Percentiles rank a stretch among this genome's conserved stretches.
These are phyloP conservation scores for Psilanteris sp. DNA, from an alignment of 1,140 invertebrate species.

Conservation along the genomic window DNA sequence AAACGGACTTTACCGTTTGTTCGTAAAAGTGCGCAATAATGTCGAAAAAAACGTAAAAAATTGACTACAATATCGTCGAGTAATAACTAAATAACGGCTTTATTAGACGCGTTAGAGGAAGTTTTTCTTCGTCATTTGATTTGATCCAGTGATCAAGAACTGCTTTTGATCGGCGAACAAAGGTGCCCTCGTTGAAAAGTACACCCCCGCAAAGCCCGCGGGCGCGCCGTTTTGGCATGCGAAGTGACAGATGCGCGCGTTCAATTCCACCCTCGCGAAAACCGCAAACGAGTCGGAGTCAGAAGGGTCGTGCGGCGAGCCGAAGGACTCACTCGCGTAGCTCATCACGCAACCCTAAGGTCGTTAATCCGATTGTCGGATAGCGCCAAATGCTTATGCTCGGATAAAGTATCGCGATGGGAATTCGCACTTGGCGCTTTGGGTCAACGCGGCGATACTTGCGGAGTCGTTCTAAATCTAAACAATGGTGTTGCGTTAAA, in stretches of 20 bases:
- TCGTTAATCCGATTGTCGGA: constrained; percentile 47
- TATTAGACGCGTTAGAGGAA: constrained; percentile 19
- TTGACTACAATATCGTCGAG: too few species aligned
- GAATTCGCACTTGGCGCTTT: constrained; percentile 45
- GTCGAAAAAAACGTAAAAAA: too few species aligned
- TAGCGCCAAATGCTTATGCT: constrained; percentile 49
- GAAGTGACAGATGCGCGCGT: constrained; percentile 53
- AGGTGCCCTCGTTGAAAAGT: constrained; percentile 15
- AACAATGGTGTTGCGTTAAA: constrained; percentile 4
- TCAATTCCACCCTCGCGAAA: constrained; percentile 43
- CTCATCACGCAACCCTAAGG: constrained; percentile 35
- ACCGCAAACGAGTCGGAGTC: constrained; percentile 16
- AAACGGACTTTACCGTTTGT: too few species aligned
- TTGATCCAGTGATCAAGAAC: constrained; percentile 35
- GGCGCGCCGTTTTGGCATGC: constrained; percentile 10
- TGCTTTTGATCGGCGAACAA: constrained; percentile 22
- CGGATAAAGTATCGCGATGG: constrained; percentile 37
- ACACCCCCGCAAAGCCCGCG: constrained; percentile 25
- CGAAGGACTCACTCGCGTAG: constrained; percentile 37
- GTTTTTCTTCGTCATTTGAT: constrained; percentile 49
- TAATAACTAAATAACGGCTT: constrained; percentile 21
- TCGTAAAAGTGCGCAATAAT: too few species aligned
- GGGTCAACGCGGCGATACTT: constrained; percentile 2
- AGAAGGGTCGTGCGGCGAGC: constrained; percentile 9
- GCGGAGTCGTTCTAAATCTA: not conserved